Base-by-base conservation (phyloP, 92 coral and sea anemone genomes). In the Montipora capitata region DNA sequence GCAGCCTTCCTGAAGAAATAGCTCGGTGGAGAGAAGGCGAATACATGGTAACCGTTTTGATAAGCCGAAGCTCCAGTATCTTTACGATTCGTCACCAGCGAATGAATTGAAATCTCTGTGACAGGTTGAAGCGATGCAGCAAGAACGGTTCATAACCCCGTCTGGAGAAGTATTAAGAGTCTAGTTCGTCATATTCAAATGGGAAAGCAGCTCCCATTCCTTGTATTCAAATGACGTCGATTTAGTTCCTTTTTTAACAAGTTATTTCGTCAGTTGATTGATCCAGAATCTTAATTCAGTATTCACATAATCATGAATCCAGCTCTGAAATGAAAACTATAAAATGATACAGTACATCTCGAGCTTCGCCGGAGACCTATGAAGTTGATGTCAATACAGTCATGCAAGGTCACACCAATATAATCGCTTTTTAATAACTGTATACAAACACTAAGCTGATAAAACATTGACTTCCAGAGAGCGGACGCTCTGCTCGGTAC, bases 1-100 rank as follows among this genome's bases (percentile, higher is more conserved):
- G 98, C 44, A 95, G 45, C 40, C 98, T 76, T 35, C 86, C 96
- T 15, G 77, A 64, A 35, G 85, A 71, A 40, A 93, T 87, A 38
- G 96, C 96, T 83, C 90, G 92, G 11, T 86, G 88, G 20, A 81
- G 85, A 16, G 68, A 81, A 16, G 77, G 63, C 3, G 42, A 74
- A 4, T 94, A 87, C 93, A 84, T 92, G 73, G 35, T 27, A 27
- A 27, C 35, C 35, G 10, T 38, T 68, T 57, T 65, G 38, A 13
- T 2, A 65, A 18, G 7, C 38, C 35, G 35, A 65, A 14, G 41
- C 39, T 51, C 13, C 56, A 16, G 16, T 1, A 8, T 54, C 61
- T 54, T 12, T 0, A 54, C 15, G 15, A 51, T 64, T 3, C 54
- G 57, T 9, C 41, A 12, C 64, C 17, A 61, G 6, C n/a, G 7